phyloP scores from a whole-genome alignment of 2,797 vertebrate species.

The Varecia variegata region DNA sequence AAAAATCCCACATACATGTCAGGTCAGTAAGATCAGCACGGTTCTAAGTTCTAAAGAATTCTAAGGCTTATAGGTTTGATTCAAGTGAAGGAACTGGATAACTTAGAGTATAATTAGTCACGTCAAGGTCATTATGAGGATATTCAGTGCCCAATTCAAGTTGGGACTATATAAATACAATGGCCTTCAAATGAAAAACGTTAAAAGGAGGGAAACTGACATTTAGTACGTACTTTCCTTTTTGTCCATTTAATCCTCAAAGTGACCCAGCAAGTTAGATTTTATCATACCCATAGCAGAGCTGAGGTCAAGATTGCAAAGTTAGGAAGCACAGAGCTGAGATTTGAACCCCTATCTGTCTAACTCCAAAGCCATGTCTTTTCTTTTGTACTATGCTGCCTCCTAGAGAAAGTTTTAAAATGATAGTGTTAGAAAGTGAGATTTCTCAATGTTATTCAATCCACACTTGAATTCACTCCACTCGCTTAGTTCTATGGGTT shows the following conservation, averaged over 20 bases:
- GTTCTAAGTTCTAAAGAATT: not conserved
- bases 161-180: not conserved
- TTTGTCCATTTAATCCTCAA: not conserved
- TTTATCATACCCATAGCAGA: not conserved
- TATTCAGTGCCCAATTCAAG: not conserved
- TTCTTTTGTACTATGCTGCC: slow-evolving; percentile 49
- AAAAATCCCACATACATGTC: not conserved
- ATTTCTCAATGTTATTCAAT: not conserved
- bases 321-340: not conserved
- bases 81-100: not conserved
- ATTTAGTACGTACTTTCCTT: not conserved
- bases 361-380: not conserved
- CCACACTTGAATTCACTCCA: not conserved
- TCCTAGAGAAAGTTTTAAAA: slow-evolving; percentile 54
- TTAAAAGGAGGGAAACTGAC: not conserved
- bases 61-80: not conserved
- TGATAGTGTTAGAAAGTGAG: not conserved
- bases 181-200: not conserved
- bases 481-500: not conserved
- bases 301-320: not conserved
- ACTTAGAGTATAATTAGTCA: not conserved
- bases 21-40: not conserved
- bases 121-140: not conserved
- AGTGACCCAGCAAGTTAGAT: not conserved
- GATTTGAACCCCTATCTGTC: slow-evolving; percentile 42